These are phyloP conservation scores for Echinarachnius parma DNA, from an alignment of 53 echinoderm and acorn worm species.

Conservation along the genomic window DNA sequence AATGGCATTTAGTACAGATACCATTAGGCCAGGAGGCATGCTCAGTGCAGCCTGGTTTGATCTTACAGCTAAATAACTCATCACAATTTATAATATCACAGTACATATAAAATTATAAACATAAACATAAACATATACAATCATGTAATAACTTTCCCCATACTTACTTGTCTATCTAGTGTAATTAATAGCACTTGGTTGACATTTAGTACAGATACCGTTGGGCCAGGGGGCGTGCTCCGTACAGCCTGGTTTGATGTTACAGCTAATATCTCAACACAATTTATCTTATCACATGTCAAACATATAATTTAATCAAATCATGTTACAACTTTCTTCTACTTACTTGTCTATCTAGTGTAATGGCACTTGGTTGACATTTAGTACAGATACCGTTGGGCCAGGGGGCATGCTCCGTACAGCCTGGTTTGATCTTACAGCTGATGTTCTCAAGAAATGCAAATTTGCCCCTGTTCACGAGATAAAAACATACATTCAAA, in stretches of 20 bases:
- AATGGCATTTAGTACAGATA: slow-evolving; percentile 99
- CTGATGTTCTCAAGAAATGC: slow-evolving; percentile 91
- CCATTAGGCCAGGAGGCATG: slow-evolving; percentile 95
- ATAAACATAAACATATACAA: no score
- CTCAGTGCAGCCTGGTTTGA: slow-evolving; percentile 91
- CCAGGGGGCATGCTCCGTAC: slow-evolving; percentile 95
- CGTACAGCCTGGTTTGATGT: slow-evolving; percentile 78
- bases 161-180: slow-evolving; percentile 81
- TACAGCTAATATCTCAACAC: slow-evolving; percentile 75
- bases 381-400: slow-evolving; percentile 97
- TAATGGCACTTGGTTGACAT: slow-evolving; percentile 97
- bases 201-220: slow-evolving; percentile 93
- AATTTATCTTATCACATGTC: no score
- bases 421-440: slow-evolving; percentile 87
- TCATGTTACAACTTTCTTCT: not conserved
- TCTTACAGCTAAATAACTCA: slow-evolving; percentile 84
- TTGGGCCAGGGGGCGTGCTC: slow-evolving; percentile 81
- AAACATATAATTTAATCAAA: not conserved
- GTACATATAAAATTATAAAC: no score
- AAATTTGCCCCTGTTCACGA: slow-evolving; percentile 86
- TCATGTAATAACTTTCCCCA: no score
- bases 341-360: slow-evolving; percentile 96
- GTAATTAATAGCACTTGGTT: slow-evolving; percentile 84
- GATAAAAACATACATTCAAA: no score
- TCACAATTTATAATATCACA: no score